Percentiles rank a stretch among this genome's conserved stretches.
Evolutionary conservation across 2,113 vertebrate genomes (phyloP).

Genomic region (Lipophrys pholis): DNA sequence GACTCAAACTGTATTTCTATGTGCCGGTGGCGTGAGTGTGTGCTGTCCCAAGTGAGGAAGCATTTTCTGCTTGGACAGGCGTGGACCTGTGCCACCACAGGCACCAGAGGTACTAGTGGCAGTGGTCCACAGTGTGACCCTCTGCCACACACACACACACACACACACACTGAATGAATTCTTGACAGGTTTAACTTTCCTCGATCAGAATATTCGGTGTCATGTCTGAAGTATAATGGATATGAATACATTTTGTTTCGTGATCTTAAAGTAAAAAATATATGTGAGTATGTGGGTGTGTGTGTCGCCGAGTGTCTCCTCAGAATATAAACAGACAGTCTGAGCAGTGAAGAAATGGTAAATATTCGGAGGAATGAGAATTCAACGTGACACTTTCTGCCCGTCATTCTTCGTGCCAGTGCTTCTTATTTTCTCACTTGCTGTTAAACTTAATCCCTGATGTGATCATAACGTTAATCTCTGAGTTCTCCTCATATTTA

Average conservation of each 20-base stretch:
- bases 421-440: background rate
- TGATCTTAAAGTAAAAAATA: background rate
- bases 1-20: slow-evolving; percentile 14
- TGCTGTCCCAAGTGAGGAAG: slow-evolving; percentile 55
- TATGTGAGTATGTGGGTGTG: background rate
- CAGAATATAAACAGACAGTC: too few relatives aligned
- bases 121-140: slow-evolving; percentile 60
- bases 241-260: background rate
- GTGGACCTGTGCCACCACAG: slow-evolving; percentile 28
- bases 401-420: background rate
- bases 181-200: background rate
- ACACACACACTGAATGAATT: background rate
- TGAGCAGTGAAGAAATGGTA: background rate
- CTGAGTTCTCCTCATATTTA: background rate
- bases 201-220: background rate
- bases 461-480: background rate
- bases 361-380: background rate
- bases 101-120: slow-evolving; percentile 46
- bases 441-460: slow-evolving; percentile 6
- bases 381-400: background rate
- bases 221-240: background rate
- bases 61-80: slow-evolving; percentile 74
- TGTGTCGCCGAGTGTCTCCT: background rate
- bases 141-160: slow-evolving; percentile 26
- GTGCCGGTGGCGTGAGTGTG: slow-evolving; percentile 36